Evolutionary conservation across 2,797 vertebrate genomes (phyloP).

Genomic region (Hoplostethus atlanticus): DNA sequence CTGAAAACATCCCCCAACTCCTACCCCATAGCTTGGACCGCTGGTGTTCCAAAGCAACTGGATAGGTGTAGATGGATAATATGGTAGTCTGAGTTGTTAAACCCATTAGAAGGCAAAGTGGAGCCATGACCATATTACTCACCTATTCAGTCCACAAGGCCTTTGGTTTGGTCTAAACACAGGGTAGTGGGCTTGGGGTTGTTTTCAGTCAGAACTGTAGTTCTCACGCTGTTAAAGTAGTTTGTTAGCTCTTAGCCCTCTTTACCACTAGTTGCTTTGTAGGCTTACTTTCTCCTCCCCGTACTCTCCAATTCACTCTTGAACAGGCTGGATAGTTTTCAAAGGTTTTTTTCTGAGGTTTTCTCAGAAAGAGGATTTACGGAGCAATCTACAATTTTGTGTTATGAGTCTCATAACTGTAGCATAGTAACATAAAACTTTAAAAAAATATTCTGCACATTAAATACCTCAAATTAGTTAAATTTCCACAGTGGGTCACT

Average conservation of each 20-base stretch:
- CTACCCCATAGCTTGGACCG: constrained; percentile 17
- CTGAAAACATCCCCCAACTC: constrained; percentile 76
- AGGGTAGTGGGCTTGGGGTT: constrained; percentile 55
- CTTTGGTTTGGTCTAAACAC: constrained; percentile 52
- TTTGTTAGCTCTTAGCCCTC: constrained; percentile 45
- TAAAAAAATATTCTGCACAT: background rate
- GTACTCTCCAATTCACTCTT: constrained; percentile 23
- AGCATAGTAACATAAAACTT: constrained; percentile 16
- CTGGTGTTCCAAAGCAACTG: constrained; percentile 28
- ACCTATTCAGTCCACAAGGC: constrained; percentile 32
- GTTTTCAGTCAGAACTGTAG: constrained; percentile 75
- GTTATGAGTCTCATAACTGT: constrained; percentile 16
- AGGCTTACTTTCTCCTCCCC: constrained; percentile 43
- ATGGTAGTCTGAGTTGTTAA: constrained; percentile 12
- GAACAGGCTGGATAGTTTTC: constrained; percentile 25
- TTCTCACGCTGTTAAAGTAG: constrained; percentile 57
- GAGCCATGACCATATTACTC: constrained; percentile 38
- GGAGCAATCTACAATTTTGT: constrained; percentile 4
- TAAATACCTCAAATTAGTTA: background rate
- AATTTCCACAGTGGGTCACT: background rate
- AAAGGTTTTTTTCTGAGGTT: background rate
- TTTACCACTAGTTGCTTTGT: constrained; percentile 52
- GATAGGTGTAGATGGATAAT: constrained; percentile 37
- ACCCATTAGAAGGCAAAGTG: background rate
- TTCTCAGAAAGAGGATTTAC: constrained; percentile 4